A percentile compares a stretch with the other conserved stretches of the same genome.
phyloP scores from a whole-genome alignment of 2,888 invertebrate genomes.

The Chalcosyrphus nemorum region DNA sequence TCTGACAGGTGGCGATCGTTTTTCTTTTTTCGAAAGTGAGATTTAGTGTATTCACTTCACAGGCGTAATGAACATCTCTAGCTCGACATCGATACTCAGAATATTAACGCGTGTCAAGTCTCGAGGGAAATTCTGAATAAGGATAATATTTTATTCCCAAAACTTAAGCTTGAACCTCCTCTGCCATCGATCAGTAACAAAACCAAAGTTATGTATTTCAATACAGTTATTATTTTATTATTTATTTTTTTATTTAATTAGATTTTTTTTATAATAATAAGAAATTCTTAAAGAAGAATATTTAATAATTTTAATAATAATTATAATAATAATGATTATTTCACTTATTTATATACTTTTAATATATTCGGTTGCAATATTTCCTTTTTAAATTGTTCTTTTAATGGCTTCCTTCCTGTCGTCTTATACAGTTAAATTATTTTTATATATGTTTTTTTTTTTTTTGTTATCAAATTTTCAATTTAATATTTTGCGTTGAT shows the following conservation, averaged over 20 bases:
- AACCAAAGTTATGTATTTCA: conserved; percentile 59
- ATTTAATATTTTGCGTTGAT: conserved; percentile 31
- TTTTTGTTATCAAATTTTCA: conserved; percentile 43
- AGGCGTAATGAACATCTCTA: too few species aligned
- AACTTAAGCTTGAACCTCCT: too few species aligned
- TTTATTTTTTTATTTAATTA: conserved; percentile 63
- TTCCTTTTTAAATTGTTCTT: conserved; percentile 48
- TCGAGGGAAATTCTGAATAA: too few species aligned
- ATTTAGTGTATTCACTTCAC: too few species aligned
- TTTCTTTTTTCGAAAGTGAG: too few species aligned
- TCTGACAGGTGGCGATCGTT: too few species aligned
- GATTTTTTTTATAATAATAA: conserved; percentile 68
- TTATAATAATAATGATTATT: conserved; percentile 70
- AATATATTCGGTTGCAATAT: conserved; percentile 53
- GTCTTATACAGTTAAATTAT: conserved; percentile 25
- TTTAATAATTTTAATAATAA: conserved; percentile 72
- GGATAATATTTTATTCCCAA: too few species aligned
- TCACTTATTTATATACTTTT: conserved; percentile 52
- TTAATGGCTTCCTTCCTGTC: conserved; percentile 48
- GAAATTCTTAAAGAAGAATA: conserved; percentile 73
- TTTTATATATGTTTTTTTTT: neutral
- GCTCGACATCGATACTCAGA: too few species aligned
- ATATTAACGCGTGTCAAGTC: too few species aligned
- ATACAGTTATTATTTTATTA: conserved; percentile 69
- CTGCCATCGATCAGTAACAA: neutral